Conservation (phyloP, 37 sponge, comb jelly and placozoan genomes). For the Theonella swinhoei region DNA sequence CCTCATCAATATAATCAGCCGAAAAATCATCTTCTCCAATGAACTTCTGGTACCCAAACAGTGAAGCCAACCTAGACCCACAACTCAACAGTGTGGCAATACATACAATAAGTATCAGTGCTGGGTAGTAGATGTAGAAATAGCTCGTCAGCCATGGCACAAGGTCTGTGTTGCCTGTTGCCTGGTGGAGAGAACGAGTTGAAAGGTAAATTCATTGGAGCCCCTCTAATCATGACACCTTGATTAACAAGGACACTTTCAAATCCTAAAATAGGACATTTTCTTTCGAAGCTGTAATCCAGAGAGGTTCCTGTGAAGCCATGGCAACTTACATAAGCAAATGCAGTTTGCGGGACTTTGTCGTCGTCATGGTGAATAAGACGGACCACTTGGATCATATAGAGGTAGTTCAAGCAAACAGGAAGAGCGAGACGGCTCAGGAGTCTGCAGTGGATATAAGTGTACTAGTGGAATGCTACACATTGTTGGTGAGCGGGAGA, state of each 20-base stretch:
- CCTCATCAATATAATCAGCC: conserved; percentile 86
- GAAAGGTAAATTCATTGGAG: too few relatives aligned
- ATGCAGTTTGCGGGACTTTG: conserved; percentile 57
- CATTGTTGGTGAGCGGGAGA: too few relatives aligned
- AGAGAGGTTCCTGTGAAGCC: too few relatives aligned
- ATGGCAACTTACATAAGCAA: conserved; percentile 55
- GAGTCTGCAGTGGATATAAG: conserved; percentile 45
- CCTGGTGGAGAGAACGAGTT: conserved; percentile 28
- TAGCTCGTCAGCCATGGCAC: conserved; percentile 82
- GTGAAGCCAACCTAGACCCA: conserved; percentile 75
- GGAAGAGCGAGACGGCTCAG: conserved; percentile 93
- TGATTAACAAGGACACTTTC: too few relatives aligned
- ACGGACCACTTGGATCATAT: conserved; percentile 76
- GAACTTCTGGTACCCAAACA: conserved; percentile 91
- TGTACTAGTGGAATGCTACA: too few relatives aligned
- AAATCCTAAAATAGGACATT: too few relatives aligned
- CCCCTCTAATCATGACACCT: too few relatives aligned
- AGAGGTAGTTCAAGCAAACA: conserved; percentile 94
- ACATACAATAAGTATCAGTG: conserved; percentile 80
- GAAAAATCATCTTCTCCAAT: conserved; percentile 91
- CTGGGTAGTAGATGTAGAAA: conserved; percentile 93
- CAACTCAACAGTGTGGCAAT: conserved; percentile 84
- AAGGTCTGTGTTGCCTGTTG: conserved; percentile 77
- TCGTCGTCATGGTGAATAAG: conserved; percentile 38
- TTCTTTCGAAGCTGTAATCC: too few relatives aligned